Percentiles rank a stretch among this genome's conserved stretches.
These are phyloP conservation scores for Anoplolepis gracilipes DNA, from an alignment of 1,140 invertebrate genomes.

Conservation along the genomic window DNA sequence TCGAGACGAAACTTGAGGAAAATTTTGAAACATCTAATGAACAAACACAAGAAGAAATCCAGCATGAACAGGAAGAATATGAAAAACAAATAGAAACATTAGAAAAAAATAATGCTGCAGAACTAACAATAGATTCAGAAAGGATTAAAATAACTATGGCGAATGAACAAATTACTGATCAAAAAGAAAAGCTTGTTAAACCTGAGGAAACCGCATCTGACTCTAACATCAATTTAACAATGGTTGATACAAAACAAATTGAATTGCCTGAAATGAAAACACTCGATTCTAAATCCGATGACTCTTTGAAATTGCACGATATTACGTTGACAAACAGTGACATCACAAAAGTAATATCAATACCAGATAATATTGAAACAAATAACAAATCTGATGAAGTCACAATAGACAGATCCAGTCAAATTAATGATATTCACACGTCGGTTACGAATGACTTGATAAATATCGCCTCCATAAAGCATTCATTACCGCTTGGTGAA, in stretches of 20 bases:
- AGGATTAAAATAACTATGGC: background rate
- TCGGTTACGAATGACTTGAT: conserved; percentile 40
- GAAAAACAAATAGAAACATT: background rate
- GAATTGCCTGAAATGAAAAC: conserved; percentile 41
- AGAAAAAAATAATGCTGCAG: conserved; percentile 5
- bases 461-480: conserved; percentile 36
- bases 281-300: background rate
- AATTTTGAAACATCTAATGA: background rate
- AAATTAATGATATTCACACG: background rate
- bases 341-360: background rate
- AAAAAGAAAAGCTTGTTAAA: background rate
- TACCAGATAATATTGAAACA: conserved; percentile 10
- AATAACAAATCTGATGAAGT: background rate
- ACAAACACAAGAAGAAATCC: background rate
- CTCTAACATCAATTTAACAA: background rate
- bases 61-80: background rate
- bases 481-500: background rate
- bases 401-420: background rate
- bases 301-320: background rate
- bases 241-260: conserved; percentile 15
- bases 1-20: conserved; percentile 40
- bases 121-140: conserved; percentile 31
- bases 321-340: background rate
- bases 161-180: background rate
- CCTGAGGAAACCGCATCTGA: background rate